phyloP scores from a whole-genome alignment of 2,888 invertebrate genomes.

The Drosophila siamana region DNA sequence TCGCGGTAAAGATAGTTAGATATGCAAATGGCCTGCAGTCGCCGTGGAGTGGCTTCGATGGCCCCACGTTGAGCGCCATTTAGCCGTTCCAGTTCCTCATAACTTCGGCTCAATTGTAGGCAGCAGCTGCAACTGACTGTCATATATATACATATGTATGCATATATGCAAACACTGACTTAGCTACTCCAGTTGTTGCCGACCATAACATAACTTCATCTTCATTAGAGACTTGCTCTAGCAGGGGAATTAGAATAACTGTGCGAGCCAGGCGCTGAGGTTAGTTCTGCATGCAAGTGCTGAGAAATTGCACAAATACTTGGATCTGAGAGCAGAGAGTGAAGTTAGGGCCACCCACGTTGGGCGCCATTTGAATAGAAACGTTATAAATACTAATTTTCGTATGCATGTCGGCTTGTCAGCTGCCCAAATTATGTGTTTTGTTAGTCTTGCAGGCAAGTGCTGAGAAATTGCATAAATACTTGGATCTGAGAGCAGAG shows the following conservation, averaged over 20 bases:
- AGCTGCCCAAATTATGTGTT: too few relatives aligned
- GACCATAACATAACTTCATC: neutral
- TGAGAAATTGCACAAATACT: too few relatives aligned
- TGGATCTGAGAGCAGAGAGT: too few relatives aligned
- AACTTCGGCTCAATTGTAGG: slow-evolving; percentile 1
- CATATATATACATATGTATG: neutral
- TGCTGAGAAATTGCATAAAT: too few relatives aligned
- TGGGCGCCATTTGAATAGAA: too few relatives aligned
- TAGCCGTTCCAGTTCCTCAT: neutral
- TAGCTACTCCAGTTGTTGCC: neutral
- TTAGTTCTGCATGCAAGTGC: neutral
- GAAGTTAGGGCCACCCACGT: too few relatives aligned
- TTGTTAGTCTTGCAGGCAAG: too few relatives aligned
- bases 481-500: too few relatives aligned
- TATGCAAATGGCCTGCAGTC: slow-evolving; percentile 66
- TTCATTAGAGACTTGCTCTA: neutral
- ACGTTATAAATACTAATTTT: too few relatives aligned
- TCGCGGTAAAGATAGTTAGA: slow-evolving; percentile 65
- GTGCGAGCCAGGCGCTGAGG: neutral
- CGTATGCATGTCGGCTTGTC: too few relatives aligned
- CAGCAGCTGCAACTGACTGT: neutral
- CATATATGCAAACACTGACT: too few relatives aligned
- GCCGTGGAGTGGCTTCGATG: slow-evolving; percentile 7
- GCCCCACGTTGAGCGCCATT: slow-evolving; percentile 26
- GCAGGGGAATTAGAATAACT: neutral